Evolutionary conservation across 2,797 vertebrate genomes (phyloP).

Genomic region (Phoebastria nigripes): DNA sequence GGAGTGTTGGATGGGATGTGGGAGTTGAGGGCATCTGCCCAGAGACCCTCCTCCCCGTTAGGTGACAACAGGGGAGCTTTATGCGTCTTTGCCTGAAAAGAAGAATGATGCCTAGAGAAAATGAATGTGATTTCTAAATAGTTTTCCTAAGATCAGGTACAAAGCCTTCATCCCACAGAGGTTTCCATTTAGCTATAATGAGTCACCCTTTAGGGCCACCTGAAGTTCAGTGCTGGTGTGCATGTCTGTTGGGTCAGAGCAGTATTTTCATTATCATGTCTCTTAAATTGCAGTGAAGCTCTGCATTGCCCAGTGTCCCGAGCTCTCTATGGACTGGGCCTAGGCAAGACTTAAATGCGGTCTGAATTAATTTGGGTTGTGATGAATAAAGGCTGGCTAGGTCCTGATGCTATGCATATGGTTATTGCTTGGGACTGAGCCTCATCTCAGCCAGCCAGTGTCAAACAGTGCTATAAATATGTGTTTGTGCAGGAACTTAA

Average conservation of each 20-base stretch:
- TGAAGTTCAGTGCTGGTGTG: background rate
- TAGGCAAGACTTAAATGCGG: background rate
- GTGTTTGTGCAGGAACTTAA: slow-evolving; percentile 35
- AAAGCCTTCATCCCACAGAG: background rate
- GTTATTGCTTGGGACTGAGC: background rate
- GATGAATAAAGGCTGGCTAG: background rate
- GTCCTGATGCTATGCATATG: background rate
- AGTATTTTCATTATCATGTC: background rate
- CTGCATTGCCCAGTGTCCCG: background rate
- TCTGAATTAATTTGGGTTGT: background rate
- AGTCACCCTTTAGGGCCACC: background rate
- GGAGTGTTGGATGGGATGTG: background rate
- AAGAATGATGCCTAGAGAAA: background rate
- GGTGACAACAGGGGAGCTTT: background rate
- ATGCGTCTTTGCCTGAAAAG: background rate
- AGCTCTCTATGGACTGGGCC: background rate
- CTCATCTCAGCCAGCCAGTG: background rate
- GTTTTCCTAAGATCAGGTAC: background rate
- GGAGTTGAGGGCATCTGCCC: background rate
- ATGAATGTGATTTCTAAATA: background rate
- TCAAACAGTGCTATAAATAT: background rate
- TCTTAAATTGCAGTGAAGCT: background rate
- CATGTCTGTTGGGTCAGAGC: background rate
- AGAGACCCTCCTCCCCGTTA: background rate
- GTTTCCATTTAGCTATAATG: background rate